Base-by-base conservation (phyloP, 2,797 vertebrate species). In the Hippoglossus hippoglossus region DNA sequence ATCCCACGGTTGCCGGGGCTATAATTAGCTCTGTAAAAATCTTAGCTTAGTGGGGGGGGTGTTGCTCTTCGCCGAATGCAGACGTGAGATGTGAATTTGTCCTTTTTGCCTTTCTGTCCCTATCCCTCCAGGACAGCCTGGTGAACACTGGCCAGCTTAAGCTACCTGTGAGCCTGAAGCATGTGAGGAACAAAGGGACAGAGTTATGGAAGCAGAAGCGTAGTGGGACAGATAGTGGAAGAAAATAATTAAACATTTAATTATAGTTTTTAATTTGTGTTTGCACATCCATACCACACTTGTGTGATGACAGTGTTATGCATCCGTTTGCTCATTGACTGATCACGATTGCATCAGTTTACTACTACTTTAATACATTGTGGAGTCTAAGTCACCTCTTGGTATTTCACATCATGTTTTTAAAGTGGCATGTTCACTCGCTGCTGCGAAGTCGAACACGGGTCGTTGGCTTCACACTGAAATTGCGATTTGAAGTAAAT, bases 1-100 rank as follows among this genome's bases (percentile, higher is more conserved):
- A 91, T 92, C 93, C 91, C 90, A 91, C 83, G 81, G 89, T 90
- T 88, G 81, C 72, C 0, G 49, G 19, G 60, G 62, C 87, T 91
- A 92, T 87, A 92, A 90, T 90, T 93, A 94, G 86, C 77, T 44
- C 53, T 52, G 26, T 73, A 71, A 82, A 44, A 79, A 71, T 81
- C 81, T 91, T 67, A 26, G 73, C 68, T 72, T 75, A 79, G 75
- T 56, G 2, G 1, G 36, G 81, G 71, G 80, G 69, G 31, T 68
- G 79, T 80, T 75, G 55, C 80, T 64, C 60, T 75, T 63, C 36
- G 52, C 66, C 60, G 63, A 74, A 77, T 73, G 72, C 71, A 56
- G 74, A 73, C 78, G 79, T 77, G 80, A 79, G 75, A 73, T 83
- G 80, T 82, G 82, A 80, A 80, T 81, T 67, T 87, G 90, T 88